Evolutionary conservation across 2,888 invertebrate species (phyloP).

Genomic region (Eupeodes luniger): DNA sequence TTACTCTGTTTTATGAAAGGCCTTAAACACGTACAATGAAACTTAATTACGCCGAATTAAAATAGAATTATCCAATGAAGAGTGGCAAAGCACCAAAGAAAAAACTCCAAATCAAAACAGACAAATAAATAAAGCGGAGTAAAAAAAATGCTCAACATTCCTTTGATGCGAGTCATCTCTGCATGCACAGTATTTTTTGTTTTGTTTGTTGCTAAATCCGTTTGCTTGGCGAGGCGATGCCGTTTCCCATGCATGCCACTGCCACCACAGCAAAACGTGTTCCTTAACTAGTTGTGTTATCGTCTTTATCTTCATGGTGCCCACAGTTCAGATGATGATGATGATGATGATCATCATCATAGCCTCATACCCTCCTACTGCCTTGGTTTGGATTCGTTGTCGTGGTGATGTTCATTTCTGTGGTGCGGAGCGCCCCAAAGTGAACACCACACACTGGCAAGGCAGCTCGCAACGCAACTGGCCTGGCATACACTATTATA

Average conservation of each 20-base stretch:
- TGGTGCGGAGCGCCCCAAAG: slow-evolving; percentile 1
- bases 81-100: slow-evolving; percentile 15
- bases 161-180: slow-evolving; percentile 54
- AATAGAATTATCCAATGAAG: slow-evolving; percentile 43
- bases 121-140: slow-evolving; percentile 39
- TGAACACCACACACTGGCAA: background rate
- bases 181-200: slow-evolving; percentile 43
- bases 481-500: slow-evolving; percentile 18
- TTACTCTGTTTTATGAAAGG: background rate
- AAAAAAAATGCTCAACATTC: slow-evolving; percentile 55
- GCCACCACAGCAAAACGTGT: slow-evolving; percentile 63
- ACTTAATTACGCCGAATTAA: slow-evolving; percentile 40
- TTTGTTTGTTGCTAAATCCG: slow-evolving; percentile 31
- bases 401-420: slow-evolving; percentile 8
- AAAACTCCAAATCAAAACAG: slow-evolving; percentile 46
- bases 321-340: slow-evolving; percentile 63
- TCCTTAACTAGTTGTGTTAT: slow-evolving; percentile 58
- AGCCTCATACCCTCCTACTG: slow-evolving; percentile 53
- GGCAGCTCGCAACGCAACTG: too few species aligned
- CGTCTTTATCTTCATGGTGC: slow-evolving; percentile 67
- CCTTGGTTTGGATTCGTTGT: slow-evolving; percentile 26
- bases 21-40: slow-evolving; percentile 18
- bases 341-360: slow-evolving; percentile 49
- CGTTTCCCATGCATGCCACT: slow-evolving; percentile 68
- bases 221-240: slow-evolving; percentile 34